Evolutionary conservation across 2,797 vertebrate genomes (phyloP), one percentile per base, ranked within the genome.

Genomic region (Sciurus vulgaris): DNA sequence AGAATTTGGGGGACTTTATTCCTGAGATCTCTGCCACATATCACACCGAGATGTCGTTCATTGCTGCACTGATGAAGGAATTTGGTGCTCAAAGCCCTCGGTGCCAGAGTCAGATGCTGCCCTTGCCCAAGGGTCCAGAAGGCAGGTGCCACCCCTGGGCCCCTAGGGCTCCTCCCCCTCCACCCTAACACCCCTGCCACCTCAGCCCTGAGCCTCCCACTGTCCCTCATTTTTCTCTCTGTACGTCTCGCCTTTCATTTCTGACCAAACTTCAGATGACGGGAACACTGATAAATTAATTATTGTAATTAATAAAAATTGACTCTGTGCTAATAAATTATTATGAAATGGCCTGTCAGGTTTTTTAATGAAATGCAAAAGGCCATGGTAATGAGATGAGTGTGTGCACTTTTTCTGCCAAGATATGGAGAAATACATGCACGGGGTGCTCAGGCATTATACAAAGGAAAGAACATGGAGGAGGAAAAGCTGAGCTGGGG

Each of bases 361-460:
- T n/a, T 94, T 97, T 96, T 96, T 97, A 98, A 98, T 98, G 97
- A 97, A 97, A 98, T 97, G 97, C 97, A 97, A 97, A 97, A 97
- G 97, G 97, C 97, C 44, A 72, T 77, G 14, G 87, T 97, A 96
- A 97, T 95, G 97, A 97, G 88, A 97, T 97, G 97, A 97, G 97
- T 76, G 92, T 87, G 92, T 78, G 95, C 92, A 93, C 82, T 93
- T 97, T 97, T 93, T 92, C 96, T 96, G 96, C 88, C 95, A 95
- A 96, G 97, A 96, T 26, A 0, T 92, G 96, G 96, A 85, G 94
- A 94, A 97, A 97, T 93, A 76, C 90, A 94, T 90, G 56, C 83
- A 83, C 9, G 2, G 89, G 94, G 86, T 28, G 20, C 59, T 77
- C 17, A 0, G 79, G 63, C 14, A 73, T 78, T 61, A 91, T 84